Evolutionary conservation across 2,888 invertebrate species (phyloP).

Genomic region (Petrolisthes manimaculis): DNA sequence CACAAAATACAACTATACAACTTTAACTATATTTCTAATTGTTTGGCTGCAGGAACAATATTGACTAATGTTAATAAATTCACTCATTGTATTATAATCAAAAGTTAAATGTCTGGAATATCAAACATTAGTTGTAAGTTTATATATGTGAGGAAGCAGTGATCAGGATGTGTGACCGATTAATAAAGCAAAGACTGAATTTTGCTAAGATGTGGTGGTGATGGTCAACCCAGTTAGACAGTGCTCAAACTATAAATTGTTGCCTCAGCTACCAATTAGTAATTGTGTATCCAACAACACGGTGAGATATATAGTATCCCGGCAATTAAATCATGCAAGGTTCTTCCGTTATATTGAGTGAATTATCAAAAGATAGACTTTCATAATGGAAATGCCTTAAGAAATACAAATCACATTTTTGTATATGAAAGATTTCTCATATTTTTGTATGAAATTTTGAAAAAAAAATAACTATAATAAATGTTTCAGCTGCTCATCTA

Average conservation of each 20-base stretch:
- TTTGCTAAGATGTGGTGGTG: neutral
- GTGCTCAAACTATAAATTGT: slow-evolving; percentile 34
- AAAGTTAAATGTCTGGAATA: slow-evolving; percentile 32
- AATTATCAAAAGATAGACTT: slow-evolving; percentile 62
- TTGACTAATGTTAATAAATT: slow-evolving; percentile 2
- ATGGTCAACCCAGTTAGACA: neutral
- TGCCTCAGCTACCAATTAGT: slow-evolving; percentile 42
- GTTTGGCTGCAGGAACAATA: slow-evolving; percentile 22
- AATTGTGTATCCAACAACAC: slow-evolving; percentile 37
- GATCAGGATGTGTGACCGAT: slow-evolving; percentile 21
- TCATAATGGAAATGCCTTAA: slow-evolving; percentile 64
- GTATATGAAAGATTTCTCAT: slow-evolving; percentile 60
- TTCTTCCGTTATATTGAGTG: slow-evolving; percentile 60
- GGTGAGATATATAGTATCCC: slow-evolving; percentile 31
- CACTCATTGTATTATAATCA: slow-evolving; percentile 34
- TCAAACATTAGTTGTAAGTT: slow-evolving; percentile 46
- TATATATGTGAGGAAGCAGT: slow-evolving; percentile 26
- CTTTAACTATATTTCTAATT: neutral
- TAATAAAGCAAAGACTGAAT: neutral
- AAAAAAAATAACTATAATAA: slow-evolving; percentile 45
- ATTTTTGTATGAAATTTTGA: slow-evolving; percentile 58
- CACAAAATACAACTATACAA: neutral
- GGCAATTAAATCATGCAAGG: slow-evolving; percentile 58
- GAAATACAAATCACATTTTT: slow-evolving; percentile 63
- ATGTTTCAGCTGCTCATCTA: slow-evolving; percentile 61